phyloP scores from a whole-genome alignment of 2,888 invertebrate species.

The Monopis laevigella region DNA sequence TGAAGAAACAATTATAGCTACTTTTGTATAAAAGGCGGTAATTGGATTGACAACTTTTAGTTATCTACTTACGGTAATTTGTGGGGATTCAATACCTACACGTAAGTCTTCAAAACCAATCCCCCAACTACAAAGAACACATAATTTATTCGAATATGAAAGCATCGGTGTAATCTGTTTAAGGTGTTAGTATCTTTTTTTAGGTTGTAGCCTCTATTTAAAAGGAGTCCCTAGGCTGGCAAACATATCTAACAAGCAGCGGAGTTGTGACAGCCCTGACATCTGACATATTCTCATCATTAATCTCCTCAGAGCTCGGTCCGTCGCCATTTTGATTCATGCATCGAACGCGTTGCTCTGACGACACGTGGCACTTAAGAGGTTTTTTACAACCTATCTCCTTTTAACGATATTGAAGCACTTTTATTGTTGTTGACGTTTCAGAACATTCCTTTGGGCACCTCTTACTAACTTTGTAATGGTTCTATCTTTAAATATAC shows the following conservation, averaged over 20 bases:
- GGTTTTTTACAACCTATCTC: slow-evolving; percentile 12
- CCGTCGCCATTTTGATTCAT: slow-evolving; percentile 14
- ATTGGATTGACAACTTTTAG: no score
- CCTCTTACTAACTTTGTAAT: slow-evolving; percentile 4
- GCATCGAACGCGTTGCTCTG: slow-evolving; percentile 11
- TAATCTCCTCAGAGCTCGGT: slow-evolving; percentile 36
- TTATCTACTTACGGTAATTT: no score
- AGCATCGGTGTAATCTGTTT: no score
- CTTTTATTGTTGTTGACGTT: slow-evolving; percentile 11
- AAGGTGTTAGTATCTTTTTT: no score
- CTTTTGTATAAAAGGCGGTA: no score
- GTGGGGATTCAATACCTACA: no score
- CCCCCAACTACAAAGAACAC: no score
- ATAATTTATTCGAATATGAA: no score
- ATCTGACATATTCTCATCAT: slow-evolving; percentile 61
- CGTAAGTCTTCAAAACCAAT: no score
- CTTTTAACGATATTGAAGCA: slow-evolving; percentile 9
- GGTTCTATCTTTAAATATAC: neutral
- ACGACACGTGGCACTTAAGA: slow-evolving; percentile 15
- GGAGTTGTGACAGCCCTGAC: slow-evolving; percentile 61
- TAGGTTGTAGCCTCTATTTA: slow-evolving; percentile 38
- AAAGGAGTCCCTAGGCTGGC: slow-evolving; percentile 42
- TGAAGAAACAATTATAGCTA: no score
- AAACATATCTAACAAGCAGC: slow-evolving; percentile 57
- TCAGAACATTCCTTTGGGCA: neutral